Percentiles rank a stretch among this genome's conserved stretches.
Evolutionary conservation across 2,113 vertebrate genomes (phyloP).

Genomic region (Chamaetylas fuelleborni): DNA sequence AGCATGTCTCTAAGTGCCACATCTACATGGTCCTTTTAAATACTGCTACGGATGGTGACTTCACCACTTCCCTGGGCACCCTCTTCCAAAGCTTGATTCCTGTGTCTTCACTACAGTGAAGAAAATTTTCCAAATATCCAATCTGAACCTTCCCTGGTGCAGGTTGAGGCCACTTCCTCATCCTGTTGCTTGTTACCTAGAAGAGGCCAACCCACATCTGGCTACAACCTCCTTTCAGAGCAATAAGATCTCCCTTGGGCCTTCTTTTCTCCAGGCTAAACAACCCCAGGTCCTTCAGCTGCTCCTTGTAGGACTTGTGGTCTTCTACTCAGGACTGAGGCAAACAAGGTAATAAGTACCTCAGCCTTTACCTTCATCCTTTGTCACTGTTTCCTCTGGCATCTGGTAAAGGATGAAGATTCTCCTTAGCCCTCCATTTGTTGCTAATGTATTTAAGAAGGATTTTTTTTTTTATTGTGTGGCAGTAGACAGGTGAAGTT

Average conservation of each 20-base stretch:
- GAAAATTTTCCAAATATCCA: background rate
- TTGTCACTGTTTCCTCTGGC: background rate
- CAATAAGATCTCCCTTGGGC: background rate
- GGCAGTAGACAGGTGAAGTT: background rate
- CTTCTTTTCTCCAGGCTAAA: background rate
- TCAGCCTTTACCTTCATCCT: background rate
- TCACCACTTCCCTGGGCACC: background rate
- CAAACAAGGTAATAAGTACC: background rate
- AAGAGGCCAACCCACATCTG: background rate
- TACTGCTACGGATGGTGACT: background rate
- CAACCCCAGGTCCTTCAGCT: background rate
- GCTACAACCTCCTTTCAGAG: background rate
- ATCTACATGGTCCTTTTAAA: background rate
- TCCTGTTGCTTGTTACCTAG: background rate
- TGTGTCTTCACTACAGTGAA: background rate
- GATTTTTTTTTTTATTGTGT: background rate
- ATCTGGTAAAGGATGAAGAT: background rate
- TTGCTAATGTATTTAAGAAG: background rate
- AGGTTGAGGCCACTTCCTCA: background rate
- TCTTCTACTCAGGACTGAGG: background rate
- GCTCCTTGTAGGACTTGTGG: background rate
- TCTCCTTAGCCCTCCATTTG: background rate
- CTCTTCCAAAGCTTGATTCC: background rate
- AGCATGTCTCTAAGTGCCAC: background rate
- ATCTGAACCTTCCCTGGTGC: background rate